Base-by-base conservation (phyloP, 2,797 vertebrate genomes). In the Tokudaia tokunoshimensis region DNA sequence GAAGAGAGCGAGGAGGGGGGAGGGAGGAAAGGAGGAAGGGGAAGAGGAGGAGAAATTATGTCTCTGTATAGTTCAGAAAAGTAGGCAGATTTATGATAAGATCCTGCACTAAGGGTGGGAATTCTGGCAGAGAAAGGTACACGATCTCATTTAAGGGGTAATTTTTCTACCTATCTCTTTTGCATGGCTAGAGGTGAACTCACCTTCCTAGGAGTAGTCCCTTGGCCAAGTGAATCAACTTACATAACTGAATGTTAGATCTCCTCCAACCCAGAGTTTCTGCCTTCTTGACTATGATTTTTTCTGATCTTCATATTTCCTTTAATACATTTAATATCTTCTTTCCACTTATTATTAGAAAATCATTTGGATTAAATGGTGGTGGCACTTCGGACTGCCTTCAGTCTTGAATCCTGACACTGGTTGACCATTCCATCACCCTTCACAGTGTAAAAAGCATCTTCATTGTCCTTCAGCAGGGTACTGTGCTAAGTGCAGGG, bases 321-420 rank as follows among this genome's bases (percentile, higher is more conserved):
- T 37, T 37, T 72, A n/a, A 24, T 20, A 50, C 2, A 63, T 44
- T 80, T 63, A 31, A 13, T 80, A 26, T 50, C 13, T 44, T 92
- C 47, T 95, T 87, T 37, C 44, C 9, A 88, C 5, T n/a, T 89
- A 63, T 15, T 15, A 80, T 91, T 80, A 81, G 57, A 94, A 87
- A 67, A 78, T 81, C 24, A 55, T 37, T 87, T 82, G 65, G 15
- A 55, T 80, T 52, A 78, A 91, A 12, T 63, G 11, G 15, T n/a
- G 13, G 20, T 22, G 10, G 15, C 34, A 17, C 22, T n/a, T 94
- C 72, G 22, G 55, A 1, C 24, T 91, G 50, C n/a, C 47, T 95
- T 94, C 20, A 52, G n/a, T 70, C 7, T 20, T 15, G 74, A 70
- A 17, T 63, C n/a, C 20, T 89, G 31, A 6, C 24, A 44, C 52